Conservation (phyloP, 2,797 vertebrate species). For the Mareca strepera region DNA sequence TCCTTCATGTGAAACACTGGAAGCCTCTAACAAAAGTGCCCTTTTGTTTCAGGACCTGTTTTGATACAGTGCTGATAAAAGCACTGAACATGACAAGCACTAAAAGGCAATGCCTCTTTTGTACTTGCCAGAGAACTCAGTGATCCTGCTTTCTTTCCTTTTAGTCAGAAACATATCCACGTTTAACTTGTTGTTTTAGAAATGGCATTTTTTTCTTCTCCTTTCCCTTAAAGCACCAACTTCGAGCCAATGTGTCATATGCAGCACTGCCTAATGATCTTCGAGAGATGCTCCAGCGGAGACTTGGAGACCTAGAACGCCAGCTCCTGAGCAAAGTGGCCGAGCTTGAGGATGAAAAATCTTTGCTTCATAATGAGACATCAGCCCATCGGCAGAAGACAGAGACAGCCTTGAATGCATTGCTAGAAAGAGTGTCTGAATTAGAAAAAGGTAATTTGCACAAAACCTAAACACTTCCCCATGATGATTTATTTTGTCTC, state of each 20-base stretch:
- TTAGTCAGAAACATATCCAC: neutral
- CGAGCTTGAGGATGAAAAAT: conserved; percentile 93
- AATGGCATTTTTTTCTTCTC: neutral
- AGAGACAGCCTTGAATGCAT: conserved; percentile 87
- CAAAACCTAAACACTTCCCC: rapidly evolving
- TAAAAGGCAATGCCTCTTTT: neutral
- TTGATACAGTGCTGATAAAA: conserved; percentile 25
- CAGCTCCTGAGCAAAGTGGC: conserved; percentile 94
- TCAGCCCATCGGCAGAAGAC: conserved; percentile 91
- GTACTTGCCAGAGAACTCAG: neutral
- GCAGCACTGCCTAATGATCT: conserved; percentile 88
- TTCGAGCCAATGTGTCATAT: conserved; percentile 87
- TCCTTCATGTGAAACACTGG: neutral
- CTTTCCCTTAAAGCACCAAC: conserved; percentile 85
- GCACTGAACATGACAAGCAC: neutral
- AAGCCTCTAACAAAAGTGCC: neutral
- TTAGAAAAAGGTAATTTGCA: conserved; percentile 89
- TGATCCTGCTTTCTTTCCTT: neutral
- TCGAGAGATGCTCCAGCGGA: conserved; percentile 90
- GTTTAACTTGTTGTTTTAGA: neutral
- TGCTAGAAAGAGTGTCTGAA: conserved; percentile 93
- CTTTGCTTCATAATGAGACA: conserved; percentile 92
- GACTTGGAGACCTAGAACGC: conserved; percentile 91
- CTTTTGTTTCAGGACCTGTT: neutral
- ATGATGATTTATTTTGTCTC: neutral